Percentiles rank a stretch among this genome's conserved stretches.
These are phyloP conservation scores for Oncorhynchus keta DNA, from an alignment of 2,113 vertebrate species.

Conservation along the genomic window DNA sequence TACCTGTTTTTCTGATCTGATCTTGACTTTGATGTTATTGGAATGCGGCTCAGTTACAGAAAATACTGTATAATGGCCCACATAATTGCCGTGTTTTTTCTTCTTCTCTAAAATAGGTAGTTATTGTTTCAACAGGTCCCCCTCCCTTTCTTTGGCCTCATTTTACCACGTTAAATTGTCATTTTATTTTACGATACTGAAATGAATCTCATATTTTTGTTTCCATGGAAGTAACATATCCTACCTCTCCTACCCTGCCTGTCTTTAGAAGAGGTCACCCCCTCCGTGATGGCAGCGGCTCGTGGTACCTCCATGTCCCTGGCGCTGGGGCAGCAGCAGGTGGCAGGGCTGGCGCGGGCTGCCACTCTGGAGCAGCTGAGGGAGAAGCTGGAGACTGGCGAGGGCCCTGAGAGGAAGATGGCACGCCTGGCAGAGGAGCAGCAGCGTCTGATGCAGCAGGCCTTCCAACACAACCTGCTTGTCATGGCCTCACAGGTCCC, in stretches of 20 bases:
- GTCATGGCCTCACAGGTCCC: slow-evolving; percentile 90
- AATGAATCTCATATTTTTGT: too few species aligned
- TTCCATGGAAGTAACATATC: too few species aligned
- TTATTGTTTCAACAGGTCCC: not conserved
- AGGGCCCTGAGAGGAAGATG: slow-evolving; percentile 88
- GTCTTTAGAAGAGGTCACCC: slow-evolving; percentile 63
- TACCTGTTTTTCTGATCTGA: slow-evolving; percentile 51
- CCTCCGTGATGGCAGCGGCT: slow-evolving; percentile 76
- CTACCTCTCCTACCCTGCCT: not conserved
- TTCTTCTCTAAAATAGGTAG: not conserved
- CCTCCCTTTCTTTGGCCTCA: not conserved
- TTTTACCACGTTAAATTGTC: not conserved
- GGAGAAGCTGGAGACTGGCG: slow-evolving; percentile 86
- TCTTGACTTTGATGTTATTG: slow-evolving; percentile 36
- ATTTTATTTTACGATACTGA: too few species aligned
- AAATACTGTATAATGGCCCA: slow-evolving; percentile 3
- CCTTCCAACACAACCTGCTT: slow-evolving; percentile 90
- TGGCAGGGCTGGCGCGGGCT: slow-evolving; percentile 73
- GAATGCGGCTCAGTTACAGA: slow-evolving; percentile 28
- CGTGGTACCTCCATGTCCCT: slow-evolving; percentile 77
- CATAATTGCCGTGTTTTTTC: not conserved
- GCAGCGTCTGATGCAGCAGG: slow-evolving; percentile 92
- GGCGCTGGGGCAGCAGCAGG: slow-evolving; percentile 81
- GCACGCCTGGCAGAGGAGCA: slow-evolving; percentile 84
- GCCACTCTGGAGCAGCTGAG: slow-evolving; percentile 89